Evolutionary conservation across 2,113 vertebrate genomes (phyloP).

Genomic region (Alethe castanea): DNA sequence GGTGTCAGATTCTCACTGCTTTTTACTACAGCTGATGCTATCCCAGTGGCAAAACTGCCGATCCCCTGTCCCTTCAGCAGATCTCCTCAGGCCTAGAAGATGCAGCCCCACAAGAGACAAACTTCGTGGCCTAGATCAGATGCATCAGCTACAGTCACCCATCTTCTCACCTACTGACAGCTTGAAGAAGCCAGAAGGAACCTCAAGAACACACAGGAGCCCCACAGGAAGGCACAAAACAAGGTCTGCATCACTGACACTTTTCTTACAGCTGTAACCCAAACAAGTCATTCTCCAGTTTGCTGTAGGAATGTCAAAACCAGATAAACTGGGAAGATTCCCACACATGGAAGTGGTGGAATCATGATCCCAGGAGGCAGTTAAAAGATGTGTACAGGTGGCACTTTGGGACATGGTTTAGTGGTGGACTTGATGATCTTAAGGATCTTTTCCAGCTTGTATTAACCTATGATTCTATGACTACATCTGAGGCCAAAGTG

Average conservation of each 20-base stretch:
- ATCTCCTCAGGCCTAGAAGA: neutral
- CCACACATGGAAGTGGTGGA: neutral
- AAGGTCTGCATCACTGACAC: neutral
- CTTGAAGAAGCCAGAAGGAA: neutral
- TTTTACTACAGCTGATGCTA: neutral
- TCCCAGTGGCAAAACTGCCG: neutral
- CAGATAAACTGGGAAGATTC: neutral
- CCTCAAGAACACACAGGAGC: fast-evolving
- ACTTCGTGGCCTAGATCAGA: neutral
- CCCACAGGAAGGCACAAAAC: neutral
- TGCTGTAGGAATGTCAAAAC: neutral
- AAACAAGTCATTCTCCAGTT: neutral
- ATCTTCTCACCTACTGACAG: neutral
- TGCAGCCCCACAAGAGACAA: neutral
- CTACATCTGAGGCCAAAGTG: neutral
- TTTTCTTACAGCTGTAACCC: neutral
- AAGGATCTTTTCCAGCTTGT: neutral
- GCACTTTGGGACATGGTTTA: fast-evolving
- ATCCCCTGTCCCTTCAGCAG: neutral
- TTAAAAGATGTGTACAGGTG: neutral
- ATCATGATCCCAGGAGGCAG: neutral
- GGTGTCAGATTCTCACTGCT: neutral
- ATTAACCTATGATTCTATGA: neutral
- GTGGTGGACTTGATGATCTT: no score
- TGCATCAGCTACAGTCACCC: neutral